Conservation (phyloP, 2,113 vertebrate genomes). For the Percina caprodes region DNA sequence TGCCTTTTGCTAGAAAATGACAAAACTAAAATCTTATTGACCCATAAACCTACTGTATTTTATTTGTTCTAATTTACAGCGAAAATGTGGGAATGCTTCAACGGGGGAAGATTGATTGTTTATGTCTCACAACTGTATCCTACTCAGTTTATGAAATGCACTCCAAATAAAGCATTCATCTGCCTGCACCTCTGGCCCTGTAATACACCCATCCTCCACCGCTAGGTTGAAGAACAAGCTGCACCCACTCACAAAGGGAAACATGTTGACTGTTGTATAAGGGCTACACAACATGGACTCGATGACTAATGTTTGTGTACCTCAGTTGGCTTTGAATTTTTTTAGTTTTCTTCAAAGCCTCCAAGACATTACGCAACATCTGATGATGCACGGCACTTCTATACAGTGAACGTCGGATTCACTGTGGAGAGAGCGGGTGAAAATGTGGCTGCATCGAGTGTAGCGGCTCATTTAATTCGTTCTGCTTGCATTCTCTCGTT, state of each 20-base stretch:
- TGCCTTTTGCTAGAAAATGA: background rate
- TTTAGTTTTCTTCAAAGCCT: slow-evolving; percentile 61
- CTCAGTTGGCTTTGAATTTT: slow-evolving; percentile 55
- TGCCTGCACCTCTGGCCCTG: slow-evolving; percentile 31
- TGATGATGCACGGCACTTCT: slow-evolving; percentile 53
- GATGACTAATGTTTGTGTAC: slow-evolving; percentile 76
- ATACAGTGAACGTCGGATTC: slow-evolving; percentile 56
- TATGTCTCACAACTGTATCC: background rate
- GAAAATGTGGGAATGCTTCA: background rate
- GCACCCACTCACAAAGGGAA: slow-evolving; percentile 67
- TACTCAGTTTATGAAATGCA: slow-evolving; percentile 12
- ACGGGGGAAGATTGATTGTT: background rate
- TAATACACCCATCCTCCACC: slow-evolving; percentile 22
- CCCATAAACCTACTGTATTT: slow-evolving; percentile 11
- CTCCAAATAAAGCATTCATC: slow-evolving; percentile 3
- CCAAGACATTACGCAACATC: slow-evolving; percentile 63
- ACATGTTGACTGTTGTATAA: slow-evolving; percentile 67
- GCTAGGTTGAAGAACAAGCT: slow-evolving; percentile 36
- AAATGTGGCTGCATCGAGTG: slow-evolving; percentile 7
- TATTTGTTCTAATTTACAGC: slow-evolving; percentile 8
- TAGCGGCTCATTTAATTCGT: slow-evolving; percentile 26
- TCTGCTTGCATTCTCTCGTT: slow-evolving; percentile 23
- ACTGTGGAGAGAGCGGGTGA: slow-evolving; percentile 19
- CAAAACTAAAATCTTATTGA: slow-evolving; percentile 7
- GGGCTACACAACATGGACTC: slow-evolving; percentile 50